Conservation (phyloP, 2,797 vertebrate species). For the Hemibagrus guttatus region DNA sequence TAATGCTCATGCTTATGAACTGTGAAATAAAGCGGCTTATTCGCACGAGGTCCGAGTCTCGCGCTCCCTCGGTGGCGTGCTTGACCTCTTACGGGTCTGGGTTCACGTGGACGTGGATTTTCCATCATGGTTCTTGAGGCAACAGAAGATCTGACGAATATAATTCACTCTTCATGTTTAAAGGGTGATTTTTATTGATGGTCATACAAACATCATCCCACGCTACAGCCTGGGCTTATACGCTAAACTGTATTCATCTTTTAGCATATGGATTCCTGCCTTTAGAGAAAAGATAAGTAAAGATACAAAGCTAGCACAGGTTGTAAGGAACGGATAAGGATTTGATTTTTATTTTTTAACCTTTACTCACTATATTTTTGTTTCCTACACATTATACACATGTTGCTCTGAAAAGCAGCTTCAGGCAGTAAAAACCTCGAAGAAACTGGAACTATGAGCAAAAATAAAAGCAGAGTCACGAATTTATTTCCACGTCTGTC, state of each 20-base stretch:
- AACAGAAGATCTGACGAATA: not conserved
- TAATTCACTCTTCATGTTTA: not conserved
- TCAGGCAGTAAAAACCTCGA: too few relatives aligned
- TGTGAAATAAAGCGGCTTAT: not conserved
- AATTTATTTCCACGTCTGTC: too few relatives aligned
- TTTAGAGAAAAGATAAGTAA: too few relatives aligned
- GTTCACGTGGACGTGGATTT: not conserved
- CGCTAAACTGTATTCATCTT: not conserved
- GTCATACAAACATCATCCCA: conserved; percentile 4
- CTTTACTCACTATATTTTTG: too few relatives aligned
- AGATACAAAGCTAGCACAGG: too few relatives aligned
- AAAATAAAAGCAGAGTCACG: too few relatives aligned
- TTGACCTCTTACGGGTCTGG: not conserved
- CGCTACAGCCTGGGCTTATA: not conserved
- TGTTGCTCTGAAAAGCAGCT: too few relatives aligned
- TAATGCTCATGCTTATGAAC: conserved; percentile 31
- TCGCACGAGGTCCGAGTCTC: not conserved
- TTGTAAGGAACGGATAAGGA: too few relatives aligned
- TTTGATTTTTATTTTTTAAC: too few relatives aligned
- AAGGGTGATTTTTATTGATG: not conserved
- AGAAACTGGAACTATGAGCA: too few relatives aligned
- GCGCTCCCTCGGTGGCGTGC: not conserved
- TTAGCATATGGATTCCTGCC: not conserved
- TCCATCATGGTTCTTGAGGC: conserved; percentile 22
- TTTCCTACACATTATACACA: too few relatives aligned